These are phyloP conservation scores for Leistus spinibarbis DNA, from an alignment of 2,888 invertebrate species.

Conservation along the genomic window DNA sequence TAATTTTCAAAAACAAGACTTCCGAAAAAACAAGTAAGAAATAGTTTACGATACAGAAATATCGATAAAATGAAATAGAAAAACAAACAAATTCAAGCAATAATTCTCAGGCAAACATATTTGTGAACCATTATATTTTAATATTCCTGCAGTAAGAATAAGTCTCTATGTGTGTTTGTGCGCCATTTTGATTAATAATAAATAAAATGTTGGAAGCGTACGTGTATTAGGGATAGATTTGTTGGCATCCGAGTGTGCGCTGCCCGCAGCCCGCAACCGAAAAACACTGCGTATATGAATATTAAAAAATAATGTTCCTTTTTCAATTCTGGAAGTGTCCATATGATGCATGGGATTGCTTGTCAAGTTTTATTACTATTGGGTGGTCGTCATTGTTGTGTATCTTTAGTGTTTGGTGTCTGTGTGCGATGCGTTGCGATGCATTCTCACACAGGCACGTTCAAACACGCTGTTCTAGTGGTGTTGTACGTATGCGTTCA, in stretches of 20 bases:
- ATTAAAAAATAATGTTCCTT: constrained; percentile 25
- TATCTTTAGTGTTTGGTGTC: not conserved
- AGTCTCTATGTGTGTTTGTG: too few species aligned
- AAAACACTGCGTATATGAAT: constrained; percentile 6
- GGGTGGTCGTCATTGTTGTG: constrained; percentile 36
- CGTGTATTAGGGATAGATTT: not conserved
- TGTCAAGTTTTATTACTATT: constrained; percentile 28
- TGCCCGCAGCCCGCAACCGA: not conserved
- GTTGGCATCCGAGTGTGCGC: not conserved
- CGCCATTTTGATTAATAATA: not conserved
- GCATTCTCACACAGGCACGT: not conserved
- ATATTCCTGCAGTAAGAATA: too few species aligned
- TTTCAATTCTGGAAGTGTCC: constrained; percentile 32
- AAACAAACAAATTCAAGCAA: too few species aligned
- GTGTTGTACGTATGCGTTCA: not conserved
- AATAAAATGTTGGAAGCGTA: not conserved
- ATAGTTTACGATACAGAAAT: too few species aligned
- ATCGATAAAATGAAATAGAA: too few species aligned
- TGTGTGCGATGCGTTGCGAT: not conserved
- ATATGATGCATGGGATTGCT: constrained; percentile 34
- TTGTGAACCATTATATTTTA: too few species aligned
- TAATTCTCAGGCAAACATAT: too few species aligned
- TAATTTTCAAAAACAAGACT: too few species aligned
- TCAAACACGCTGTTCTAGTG: not conserved
- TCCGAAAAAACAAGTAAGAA: too few species aligned